A percentile compares a stretch with the other conserved stretches of the same genome.
These are phyloP conservation scores for Scaptomyza hsui DNA, from an alignment of 1,140 invertebrate genomes.

Conservation along the genomic window DNA sequence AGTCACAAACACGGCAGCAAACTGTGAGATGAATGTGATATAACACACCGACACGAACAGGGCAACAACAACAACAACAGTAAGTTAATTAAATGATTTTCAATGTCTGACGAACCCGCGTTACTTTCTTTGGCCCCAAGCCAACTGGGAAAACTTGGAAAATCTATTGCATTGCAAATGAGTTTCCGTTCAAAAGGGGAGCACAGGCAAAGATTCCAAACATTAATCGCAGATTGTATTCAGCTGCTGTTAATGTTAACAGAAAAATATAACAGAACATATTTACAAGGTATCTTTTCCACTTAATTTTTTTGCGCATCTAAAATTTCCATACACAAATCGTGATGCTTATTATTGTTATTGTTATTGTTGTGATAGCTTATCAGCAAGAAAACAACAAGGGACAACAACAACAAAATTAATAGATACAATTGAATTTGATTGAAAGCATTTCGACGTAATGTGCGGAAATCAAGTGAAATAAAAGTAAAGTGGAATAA, in stretches of 20 bases:
- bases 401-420: slow-evolving; percentile 26
- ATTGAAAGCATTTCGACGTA: slow-evolving; percentile 30
- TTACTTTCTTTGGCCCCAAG: slow-evolving; percentile 63
- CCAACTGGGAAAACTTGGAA: slow-evolving; percentile 21
- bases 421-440: slow-evolving; percentile 53
- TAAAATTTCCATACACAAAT: slow-evolving; percentile 60
- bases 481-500: slow-evolving; percentile 25
- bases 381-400: slow-evolving; percentile 17
- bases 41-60: slow-evolving; percentile 58
- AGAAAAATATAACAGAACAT: too few species aligned
- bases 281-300: neutral
- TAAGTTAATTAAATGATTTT: slow-evolving; percentile 78
- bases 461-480: slow-evolving; percentile 16
- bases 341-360: slow-evolving; percentile 42
- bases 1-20: slow-evolving; percentile 31
- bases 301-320: slow-evolving; percentile 49
- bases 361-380: slow-evolving; percentile 29
- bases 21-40: slow-evolving; percentile 57
- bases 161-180: slow-evolving; percentile 56
- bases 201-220: neutral
- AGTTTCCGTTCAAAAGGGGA: slow-evolving; percentile 24
- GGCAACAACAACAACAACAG: slow-evolving; percentile 20
- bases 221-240: neutral
- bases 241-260: slow-evolving; percentile 24
- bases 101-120: slow-evolving; percentile 60